phyloP scores from a whole-genome alignment of 2,113 vertebrate genomes.

The Talpa occidentalis region DNA sequence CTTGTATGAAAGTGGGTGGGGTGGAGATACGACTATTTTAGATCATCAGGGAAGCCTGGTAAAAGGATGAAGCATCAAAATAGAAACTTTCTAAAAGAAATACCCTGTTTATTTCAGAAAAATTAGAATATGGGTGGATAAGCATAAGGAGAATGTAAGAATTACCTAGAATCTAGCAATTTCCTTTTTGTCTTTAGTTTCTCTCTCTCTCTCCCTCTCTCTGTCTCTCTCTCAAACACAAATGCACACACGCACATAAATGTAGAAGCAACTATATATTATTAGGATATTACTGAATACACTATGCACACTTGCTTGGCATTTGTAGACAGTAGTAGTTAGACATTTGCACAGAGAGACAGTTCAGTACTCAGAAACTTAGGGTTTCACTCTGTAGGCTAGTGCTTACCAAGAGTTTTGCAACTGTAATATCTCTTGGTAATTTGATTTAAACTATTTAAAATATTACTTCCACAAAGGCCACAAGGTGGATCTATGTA shows the following conservation, averaged over 20 bases:
- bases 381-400: not conserved
- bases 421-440: not conserved
- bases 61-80: not conserved
- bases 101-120: slow-evolving; percentile 24
- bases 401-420: not conserved
- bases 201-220: too few species aligned
- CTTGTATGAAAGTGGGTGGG: not conserved
- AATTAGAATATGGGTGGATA: not conserved
- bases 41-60: not conserved
- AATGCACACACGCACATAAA: not conserved
- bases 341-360: not conserved
- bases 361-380: not conserved
- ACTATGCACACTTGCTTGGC: not conserved
- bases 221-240: too few species aligned
- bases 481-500: not conserved
- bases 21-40: not conserved
- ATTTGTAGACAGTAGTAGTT: not conserved
- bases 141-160: slow-evolving; percentile 36
- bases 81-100: slow-evolving; percentile 25
- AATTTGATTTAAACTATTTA: slow-evolving; percentile 13
- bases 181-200: not conserved
- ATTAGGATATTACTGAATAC: not conserved
- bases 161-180: not conserved
- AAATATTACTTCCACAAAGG: not conserved
- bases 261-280: not conserved